Evolutionary conservation across 2,888 invertebrate species (phyloP), one percentile per base, ranked within the genome.

Genomic region (Aspidiotus destructor): DNA sequence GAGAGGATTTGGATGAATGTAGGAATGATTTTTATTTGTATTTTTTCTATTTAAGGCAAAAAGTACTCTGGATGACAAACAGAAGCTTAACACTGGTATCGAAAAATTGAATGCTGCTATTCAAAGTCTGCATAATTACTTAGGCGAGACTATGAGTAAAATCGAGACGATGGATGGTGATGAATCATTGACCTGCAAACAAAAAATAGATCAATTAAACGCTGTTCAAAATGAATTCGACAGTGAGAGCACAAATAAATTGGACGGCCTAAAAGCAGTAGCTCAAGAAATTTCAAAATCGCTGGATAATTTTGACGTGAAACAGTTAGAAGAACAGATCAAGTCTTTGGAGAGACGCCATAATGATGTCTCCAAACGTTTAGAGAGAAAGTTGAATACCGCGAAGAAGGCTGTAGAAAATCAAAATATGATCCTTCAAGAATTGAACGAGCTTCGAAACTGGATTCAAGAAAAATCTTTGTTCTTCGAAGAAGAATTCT

Each of bases 271-370:
- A 0, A 89, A 87, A 76, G 77, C 80, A 58, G 81, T 88, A 62
- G 87, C 87, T 1, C 80, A 83, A 1, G 82, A 86, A 76, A 88
- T 91, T 8, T 85, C 85, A 70, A 86, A 88, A 71, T 85, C 89
- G 41, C 88, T 92, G 11, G 91, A 89, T 76, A 92, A 92, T 77
- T 80, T 92, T 72, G 93, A 93, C 76, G 87, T 89, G 0, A 92
- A 93, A 76, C 92, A 93, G 79, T 86, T 93, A 1, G 92, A 92
- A 76, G 93, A 93, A 62, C 77, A 85, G 83, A 82, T 90, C 76
- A 91, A 90, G 76, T 87, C 89, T 0, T 82, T 90, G 0, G 92
- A 94, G 75, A 83, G 92, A 72, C 83, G 90, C 71, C 88, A 90
- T 75, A 87, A 86, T 71, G 93, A 94, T 75, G 84, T 92, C 1